Evolutionary conservation across 2,888 invertebrate species (phyloP).

Genomic region (Parnassius apollo): DNA sequence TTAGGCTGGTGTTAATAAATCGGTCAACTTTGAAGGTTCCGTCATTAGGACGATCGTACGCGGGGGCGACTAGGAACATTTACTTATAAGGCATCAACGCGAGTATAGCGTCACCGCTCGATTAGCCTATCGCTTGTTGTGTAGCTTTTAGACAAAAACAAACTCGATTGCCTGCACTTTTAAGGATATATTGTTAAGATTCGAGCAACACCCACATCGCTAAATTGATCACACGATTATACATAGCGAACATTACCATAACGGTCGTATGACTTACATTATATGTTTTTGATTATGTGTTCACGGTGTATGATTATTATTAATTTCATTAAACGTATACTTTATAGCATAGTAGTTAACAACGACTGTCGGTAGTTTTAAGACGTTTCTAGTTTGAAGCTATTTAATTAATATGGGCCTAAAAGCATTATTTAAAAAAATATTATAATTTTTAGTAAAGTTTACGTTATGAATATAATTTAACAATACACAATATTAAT

Average conservation of each 20-base stretch:
- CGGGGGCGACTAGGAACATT: slow-evolving; percentile 77
- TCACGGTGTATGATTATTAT: neutral
- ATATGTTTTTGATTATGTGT: slow-evolving; percentile 4
- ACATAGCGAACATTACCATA: slow-evolving; percentile 28
- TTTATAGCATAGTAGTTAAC: no score
- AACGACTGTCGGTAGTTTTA: no score
- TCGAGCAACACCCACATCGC: slow-evolving; percentile 51
- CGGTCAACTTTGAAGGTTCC: slow-evolving; percentile 48
- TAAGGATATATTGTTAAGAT: slow-evolving; percentile 67
- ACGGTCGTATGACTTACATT: slow-evolving; percentile 29
- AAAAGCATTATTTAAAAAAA: no score
- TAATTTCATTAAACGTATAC: no score
- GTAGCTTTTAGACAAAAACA: slow-evolving; percentile 58
- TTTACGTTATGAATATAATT: no score
- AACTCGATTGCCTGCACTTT: slow-evolving; percentile 59
- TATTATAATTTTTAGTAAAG: no score
- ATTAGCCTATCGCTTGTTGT: slow-evolving; percentile 56
- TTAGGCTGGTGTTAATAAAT: slow-evolving; percentile 57
- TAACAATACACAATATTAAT: no score
- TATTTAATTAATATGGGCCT: no score
- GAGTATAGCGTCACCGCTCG: slow-evolving; percentile 68
- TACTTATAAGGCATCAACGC: slow-evolving; percentile 65
- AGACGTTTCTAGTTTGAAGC: no score
- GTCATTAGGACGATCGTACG: slow-evolving; percentile 48
- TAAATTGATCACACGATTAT: slow-evolving; percentile 35